Evolutionary conservation across 2,797 vertebrate species (phyloP), one percentile per base, ranked within the genome.

Genomic region (Poeciliopsis paucimaculata): DNA sequence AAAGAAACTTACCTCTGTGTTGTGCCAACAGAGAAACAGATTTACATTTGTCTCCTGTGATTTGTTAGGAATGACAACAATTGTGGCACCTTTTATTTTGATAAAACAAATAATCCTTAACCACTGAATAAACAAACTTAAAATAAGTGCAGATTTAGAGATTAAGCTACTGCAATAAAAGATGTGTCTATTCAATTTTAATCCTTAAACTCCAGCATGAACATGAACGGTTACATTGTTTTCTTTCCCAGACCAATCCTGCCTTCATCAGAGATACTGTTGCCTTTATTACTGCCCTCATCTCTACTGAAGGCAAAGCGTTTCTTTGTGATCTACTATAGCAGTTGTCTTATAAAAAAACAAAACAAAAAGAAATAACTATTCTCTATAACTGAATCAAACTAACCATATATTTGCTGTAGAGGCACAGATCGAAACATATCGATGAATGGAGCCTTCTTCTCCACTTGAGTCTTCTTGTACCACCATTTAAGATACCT

Each of bases 401-500:
- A 89, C 96, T 94, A 79, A 99, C 98, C 98, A 0, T 99, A 99
- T 88, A 99, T 98, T 90, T 98, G 98, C 77, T 95, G 97, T 49
- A 99, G 92, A 9, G 98, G 97, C 75, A 97, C 90, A 0, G 95
- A 94, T 8, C 95, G 91, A 64, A 99, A 93, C 94, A 98, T 97
- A 83, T 99, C 97, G 2, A 99, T 99, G 89, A 99, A 98, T 0
- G 98, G 97, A 15, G 93, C 93, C 83, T 98, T 99, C 96, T 98
- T 99, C 86, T 99, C 98, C 89, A 99, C 94, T 53, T 93, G 94
- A 0, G 98, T 99, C 93, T 98, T 99, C 92, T 93, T 96, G 92
- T 97, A 95, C 98, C 98, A 99, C 98, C 98, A 99, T 79, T 94
- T 96, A 16, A 99, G 93, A 92, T 99, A 99, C 92, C 96, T 97